phyloP scores from a whole-genome alignment of 1,140 invertebrate genomes.

The Drosophila athabasca region DNA sequence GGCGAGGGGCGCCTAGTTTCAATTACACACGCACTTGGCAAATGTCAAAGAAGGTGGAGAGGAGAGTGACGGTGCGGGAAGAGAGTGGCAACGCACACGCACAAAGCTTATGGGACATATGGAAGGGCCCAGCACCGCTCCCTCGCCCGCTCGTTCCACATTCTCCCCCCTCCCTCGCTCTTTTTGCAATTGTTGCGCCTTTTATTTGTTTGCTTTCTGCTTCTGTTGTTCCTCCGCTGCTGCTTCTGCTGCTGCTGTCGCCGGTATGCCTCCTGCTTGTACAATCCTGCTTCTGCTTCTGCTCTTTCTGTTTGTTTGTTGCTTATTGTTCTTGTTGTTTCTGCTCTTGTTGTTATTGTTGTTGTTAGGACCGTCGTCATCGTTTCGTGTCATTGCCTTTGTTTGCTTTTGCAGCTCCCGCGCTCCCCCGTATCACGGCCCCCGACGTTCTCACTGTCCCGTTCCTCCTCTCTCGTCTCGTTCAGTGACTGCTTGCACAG shows the following conservation, averaged over 20 bases:
- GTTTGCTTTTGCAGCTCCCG: constrained; percentile 68
- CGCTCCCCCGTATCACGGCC: too few species aligned
- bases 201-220: constrained; percentile 76
- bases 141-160: not conserved
- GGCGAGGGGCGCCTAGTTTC: constrained; percentile 64
- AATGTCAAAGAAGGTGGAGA: constrained; percentile 25
- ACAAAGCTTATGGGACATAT: constrained; percentile 22
- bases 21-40: constrained; percentile 78
- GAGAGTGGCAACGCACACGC: constrained; percentile 8
- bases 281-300: constrained; percentile 51
- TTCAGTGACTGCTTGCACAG: too few species aligned
- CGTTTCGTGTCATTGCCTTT: constrained; percentile 80
- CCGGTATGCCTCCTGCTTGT: constrained; percentile 30
- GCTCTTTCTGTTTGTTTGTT: constrained; percentile 79
- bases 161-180: constrained; percentile 1
- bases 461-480: not conserved
- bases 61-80: constrained; percentile 1
- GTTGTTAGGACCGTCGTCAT: constrained; percentile 58
- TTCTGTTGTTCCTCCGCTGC: constrained; percentile 6
- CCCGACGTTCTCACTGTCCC: not conserved
- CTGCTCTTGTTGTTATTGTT: constrained; percentile 34
- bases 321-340: constrained; percentile 38
- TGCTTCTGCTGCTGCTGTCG: not conserved
- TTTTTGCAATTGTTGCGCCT: constrained; percentile 77
- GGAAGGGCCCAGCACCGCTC: not conserved